Evolutionary conservation across 2,888 invertebrate species (phyloP), one percentile per base, ranked within the genome.

Genomic region (Papilio protenor): DNA sequence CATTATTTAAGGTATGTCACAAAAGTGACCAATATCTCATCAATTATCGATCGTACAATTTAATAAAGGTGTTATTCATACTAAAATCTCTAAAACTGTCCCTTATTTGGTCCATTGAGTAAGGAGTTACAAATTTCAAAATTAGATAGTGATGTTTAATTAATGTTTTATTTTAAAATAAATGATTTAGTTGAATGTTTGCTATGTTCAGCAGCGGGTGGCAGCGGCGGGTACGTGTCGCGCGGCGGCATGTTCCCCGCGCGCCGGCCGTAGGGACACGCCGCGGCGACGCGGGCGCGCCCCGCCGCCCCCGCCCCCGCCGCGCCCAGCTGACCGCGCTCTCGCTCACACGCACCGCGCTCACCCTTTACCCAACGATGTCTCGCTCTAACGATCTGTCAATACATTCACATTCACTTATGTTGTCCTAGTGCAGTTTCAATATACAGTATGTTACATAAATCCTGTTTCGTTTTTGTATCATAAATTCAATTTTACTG

Each of bases 261-360:
- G 80, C 91, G 92, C 81, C 90, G 92, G 73, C 87, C 91, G 84
- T 92, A 92, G 93, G 84, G 89, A 72, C 80, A 84, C 86, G 87
- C 87, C 87, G 90, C 91, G 92, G 90, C 89, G 88, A 81, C 77
- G 80, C 82, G 80, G 81, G 79, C 77, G 75, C 78, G 66, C 77
- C 78, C 69, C 80, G 75, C 76, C 79, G 79, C 80, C 76, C 76
- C 77, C 79, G 78, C 75, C 72, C 76, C 83, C 79, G 77, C 80
- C 80, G 80, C 81, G 81, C 80, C 79, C 82, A 81, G 81, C 81
- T 81, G 80, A 81, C 79, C 76, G 78, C 59, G 49, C 59, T 55
- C 57, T 33, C 73, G 55, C 71, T 14, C 70, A 66, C 59, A n/a
- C 47, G 49, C 18, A 59, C 27, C 40, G 6, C 23, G 18, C 69